Evolutionary conservation across 1,140 invertebrate genomes (phyloP).

Genomic region (Meloidogyne exigua): DNA sequence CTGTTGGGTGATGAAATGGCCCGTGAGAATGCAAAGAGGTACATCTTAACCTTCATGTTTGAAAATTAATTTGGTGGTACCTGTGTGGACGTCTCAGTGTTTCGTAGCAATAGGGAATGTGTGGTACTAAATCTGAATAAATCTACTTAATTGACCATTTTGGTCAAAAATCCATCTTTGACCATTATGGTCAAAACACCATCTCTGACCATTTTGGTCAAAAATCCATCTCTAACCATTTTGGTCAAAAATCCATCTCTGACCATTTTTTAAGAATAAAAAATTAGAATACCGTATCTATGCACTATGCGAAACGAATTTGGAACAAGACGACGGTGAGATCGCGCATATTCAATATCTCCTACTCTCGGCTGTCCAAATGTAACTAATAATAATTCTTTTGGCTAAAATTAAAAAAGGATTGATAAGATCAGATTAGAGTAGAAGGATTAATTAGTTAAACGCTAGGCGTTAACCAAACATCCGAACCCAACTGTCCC

Average conservation of each 20-base stretch:
- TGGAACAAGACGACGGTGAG: conserved; percentile 46
- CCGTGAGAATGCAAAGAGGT: conserved; percentile 40
- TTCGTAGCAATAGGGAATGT: conserved; percentile 53
- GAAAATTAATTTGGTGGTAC: neutral
- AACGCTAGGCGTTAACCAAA: too few relatives aligned
- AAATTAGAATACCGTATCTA: conserved; percentile 30
- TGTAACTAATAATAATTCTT: conserved; percentile 31
- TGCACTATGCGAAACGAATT: conserved; percentile 49
- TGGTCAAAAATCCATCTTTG: neutral
- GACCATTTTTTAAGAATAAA: too few relatives aligned
- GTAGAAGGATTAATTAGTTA: too few relatives aligned
- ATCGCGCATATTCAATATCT: conserved; percentile 42
- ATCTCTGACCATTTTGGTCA: neutral
- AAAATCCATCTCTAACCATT: neutral
- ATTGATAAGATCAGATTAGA: neutral
- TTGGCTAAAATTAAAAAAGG: neutral
- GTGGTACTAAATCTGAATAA: conserved; percentile 41
- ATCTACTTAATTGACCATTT: neutral
- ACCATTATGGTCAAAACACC: too few relatives aligned
- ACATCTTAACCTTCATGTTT: conserved; percentile 22
- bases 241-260: neutral
- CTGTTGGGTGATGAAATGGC: conserved; percentile 53
- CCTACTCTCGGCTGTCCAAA: conserved; percentile 54
- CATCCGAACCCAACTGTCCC: too few relatives aligned
- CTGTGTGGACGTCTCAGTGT: conserved; percentile 16